Evolutionary conservation across 2,113 vertebrate species (phyloP).

Genomic region (Falco punctatus): DNA sequence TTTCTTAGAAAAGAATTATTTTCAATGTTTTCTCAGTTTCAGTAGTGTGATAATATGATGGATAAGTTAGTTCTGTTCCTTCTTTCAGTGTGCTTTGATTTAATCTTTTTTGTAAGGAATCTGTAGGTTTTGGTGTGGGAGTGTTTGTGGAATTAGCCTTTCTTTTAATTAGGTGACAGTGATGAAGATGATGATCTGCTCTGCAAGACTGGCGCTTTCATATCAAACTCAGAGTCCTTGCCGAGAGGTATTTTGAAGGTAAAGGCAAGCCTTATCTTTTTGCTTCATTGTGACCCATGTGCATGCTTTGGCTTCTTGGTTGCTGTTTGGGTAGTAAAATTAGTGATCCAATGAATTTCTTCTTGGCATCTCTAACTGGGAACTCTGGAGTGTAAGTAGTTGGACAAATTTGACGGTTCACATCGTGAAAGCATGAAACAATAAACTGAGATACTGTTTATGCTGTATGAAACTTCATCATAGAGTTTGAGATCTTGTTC

Average conservation of each 20-base stretch:
- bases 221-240: constrained; percentile 81
- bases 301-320: neutral
- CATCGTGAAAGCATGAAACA: fast-evolving
- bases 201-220: constrained; percentile 87
- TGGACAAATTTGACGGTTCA: neutral
- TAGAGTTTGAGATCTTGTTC: neutral
- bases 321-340: neutral
- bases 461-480: neutral
- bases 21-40: neutral
- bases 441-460: neutral
- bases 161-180: constrained; percentile 72
- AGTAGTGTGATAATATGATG: neutral
- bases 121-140: neutral
- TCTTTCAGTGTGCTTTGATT: neutral
- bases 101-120: neutral
- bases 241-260: constrained; percentile 88
- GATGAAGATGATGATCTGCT: constrained; percentile 83
- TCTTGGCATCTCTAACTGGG: neutral
- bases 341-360: neutral
- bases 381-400: neutral
- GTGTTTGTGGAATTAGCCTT: neutral
- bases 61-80: neutral
- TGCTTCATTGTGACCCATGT: neutral
- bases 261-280: neutral
- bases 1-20: neutral